phyloP scores from a whole-genome alignment of 2,888 invertebrate species.

The Diaperis boleti region DNA sequence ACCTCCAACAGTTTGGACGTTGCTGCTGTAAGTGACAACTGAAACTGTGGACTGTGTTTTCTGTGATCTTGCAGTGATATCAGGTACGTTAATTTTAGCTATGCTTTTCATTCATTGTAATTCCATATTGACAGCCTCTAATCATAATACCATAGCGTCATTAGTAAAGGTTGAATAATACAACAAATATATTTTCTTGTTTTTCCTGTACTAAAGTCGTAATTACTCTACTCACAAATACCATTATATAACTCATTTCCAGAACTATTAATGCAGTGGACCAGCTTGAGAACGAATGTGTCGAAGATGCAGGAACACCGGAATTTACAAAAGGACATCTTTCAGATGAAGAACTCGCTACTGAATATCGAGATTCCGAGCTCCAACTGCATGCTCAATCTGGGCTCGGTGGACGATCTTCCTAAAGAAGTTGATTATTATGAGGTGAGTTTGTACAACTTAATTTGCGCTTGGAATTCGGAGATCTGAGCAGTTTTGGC shows the following conservation, averaged over 20 bases:
- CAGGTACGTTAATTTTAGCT: constrained; percentile 33
- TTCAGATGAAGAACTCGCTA: constrained; percentile 62
- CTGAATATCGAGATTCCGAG: constrained; percentile 55
- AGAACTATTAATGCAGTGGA: constrained; percentile 69
- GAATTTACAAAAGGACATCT: constrained; percentile 62
- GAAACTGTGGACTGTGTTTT: constrained; percentile 14
- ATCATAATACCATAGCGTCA: constrained; percentile 16
- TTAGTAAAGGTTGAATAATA: constrained; percentile 8
- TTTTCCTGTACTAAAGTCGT: constrained; percentile 35
- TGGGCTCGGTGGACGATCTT: constrained; percentile 61
- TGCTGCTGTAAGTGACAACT: constrained; percentile 1
- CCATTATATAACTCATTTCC: constrained; percentile 44
- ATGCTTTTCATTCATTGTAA: constrained; percentile 15
- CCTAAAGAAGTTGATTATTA: constrained; percentile 62
- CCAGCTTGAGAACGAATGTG: constrained; percentile 65
- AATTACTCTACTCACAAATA: not conserved
- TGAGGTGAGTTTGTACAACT: constrained; percentile 65
- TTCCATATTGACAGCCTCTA: constrained; percentile 6
- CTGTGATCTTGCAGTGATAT: constrained; percentile 11
- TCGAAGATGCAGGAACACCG: constrained; percentile 63
- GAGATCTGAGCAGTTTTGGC: no score
- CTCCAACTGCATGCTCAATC: constrained; percentile 47
- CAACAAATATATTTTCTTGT: constrained; percentile 32
- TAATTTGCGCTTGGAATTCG: no score
- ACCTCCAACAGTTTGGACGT: constrained; percentile 5